Base-by-base conservation (phyloP, 2,797 vertebrate species). In the Cryptoblepharus egeriae region DNA sequence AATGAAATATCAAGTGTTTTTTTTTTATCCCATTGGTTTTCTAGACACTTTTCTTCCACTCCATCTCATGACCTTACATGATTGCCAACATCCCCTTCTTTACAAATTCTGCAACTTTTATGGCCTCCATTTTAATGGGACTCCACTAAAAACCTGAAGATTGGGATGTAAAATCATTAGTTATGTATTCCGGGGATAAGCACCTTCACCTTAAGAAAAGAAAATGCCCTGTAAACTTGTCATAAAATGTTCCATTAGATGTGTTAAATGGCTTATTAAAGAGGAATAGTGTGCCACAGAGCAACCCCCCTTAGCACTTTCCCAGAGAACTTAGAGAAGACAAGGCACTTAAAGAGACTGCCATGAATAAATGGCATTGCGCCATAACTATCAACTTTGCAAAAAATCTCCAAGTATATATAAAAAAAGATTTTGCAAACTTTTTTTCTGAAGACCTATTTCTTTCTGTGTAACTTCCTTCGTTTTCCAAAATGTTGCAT, bases 221-320 rank as follows among this genome's bases (percentile, higher is more conserved):
- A 77, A 85, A 77, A 76, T 1, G 30, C 73, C 67, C 52, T 39
- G 84, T 81, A 88, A 93, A 89, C 16, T 87, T 87, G 42, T 87
- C 67, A 88, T 85, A 90, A 93, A 93, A 88, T 80, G 86, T 57
- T 87, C 79, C 20, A 42, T 71, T 88, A 77, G 42, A 52, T 49
- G 85, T 86, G 88, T 89, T 80, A 85, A 92, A 91, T 82, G 85
- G 81, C 45, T 91, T 92, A 73, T 76, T 82, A 74, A 73, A 85
- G 90, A 81, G 13, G 67, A 91, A 81, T 58, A 42, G 4, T 64
- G 80, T 82, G 30, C 30, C 22, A 60, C 32, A 28, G 68, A 82
- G 8, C 26, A 93, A 81, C 22, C 49, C 42, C 12, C 5, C 86
- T 91, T 5, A 4, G 45, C 75, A 84, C 58, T 15, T 1, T 61